phyloP scores from a whole-genome alignment of 2,113 vertebrate species.

The Macaca fascicularis region DNA sequence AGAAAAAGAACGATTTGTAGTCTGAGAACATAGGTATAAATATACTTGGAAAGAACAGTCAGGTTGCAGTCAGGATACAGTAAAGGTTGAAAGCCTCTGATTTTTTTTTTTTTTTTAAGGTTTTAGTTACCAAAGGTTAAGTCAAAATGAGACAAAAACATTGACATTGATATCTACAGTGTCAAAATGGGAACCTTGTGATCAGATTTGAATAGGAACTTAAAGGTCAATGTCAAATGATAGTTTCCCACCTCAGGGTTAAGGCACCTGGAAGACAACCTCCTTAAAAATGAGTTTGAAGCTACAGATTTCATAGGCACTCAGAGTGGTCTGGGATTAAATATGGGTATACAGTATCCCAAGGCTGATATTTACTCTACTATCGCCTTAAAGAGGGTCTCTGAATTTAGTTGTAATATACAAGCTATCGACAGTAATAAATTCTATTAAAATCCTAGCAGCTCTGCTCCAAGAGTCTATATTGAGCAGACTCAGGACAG shows the following conservation, averaged over 20 bases:
- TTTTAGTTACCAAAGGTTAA: neutral
- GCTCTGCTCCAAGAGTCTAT: neutral
- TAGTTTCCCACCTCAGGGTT: neutral
- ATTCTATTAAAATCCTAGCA: neutral
- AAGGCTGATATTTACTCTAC: neutral
- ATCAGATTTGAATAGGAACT: neutral
- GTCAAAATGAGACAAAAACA: neutral
- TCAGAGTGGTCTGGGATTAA: neutral
- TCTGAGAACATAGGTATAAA: neutral
- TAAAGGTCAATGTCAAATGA: neutral
- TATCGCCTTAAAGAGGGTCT: neutral
- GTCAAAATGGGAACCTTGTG: neutral
- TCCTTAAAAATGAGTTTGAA: neutral
- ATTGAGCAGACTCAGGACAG: neutral
- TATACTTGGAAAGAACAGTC: neutral
- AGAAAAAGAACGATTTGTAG: neutral
- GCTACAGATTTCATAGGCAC: neutral
- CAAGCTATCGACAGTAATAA: neutral
- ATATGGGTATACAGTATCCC: neutral
- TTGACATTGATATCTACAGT: neutral
- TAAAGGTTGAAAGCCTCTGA: neutral
- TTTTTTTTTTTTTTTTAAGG: neutral
- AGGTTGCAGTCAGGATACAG: neutral
- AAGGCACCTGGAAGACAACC: neutral
- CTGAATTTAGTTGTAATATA: neutral